Base-by-base conservation (phyloP, 2,888 invertebrate genomes). In the Stenoptilia bipunctidactyla region DNA sequence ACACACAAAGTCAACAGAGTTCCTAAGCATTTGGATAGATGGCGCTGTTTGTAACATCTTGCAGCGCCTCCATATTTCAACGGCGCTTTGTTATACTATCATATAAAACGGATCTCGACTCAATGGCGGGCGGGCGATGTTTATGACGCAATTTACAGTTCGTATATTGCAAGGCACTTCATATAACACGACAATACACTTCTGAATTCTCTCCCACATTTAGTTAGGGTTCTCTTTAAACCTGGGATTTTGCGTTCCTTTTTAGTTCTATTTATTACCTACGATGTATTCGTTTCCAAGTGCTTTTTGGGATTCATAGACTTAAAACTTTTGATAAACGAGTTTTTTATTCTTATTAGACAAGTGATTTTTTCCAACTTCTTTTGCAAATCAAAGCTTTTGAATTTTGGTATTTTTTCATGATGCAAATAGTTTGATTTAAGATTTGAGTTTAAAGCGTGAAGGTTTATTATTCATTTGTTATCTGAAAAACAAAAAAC, bases 101-200 rank as follows among this genome's bases (percentile, higher is more conserved):
- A 12, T 30, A 30, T 30, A 30, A 30, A 30, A 30, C 20, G 20
- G 20, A 20, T 9, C 30, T 30, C 30, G 30, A 30, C 12, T 30
- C 30, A 30, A 30, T 30, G 43, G 49, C 58, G 55, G 51, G 63
- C 52, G 58, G 60, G 51, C 56, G 65, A 76, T 72, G 71, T 77
- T 80, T 79, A 77, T 67, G 74, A 71, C 64, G 73, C 73, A 72
- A 74, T 79, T 79, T 71, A 71, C 71, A 71, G 70, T 70, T 65
- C 65, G 67, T 75, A 73, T 74, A 76, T 72, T 72, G 65, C 69
- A 54, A 66, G 61, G 55, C 66, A 73, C 70, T 74, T 74, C 68
- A 73, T 70, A 66, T 67, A 71, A 68, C 66, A 66, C 61, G 65
- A 67, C 65, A 67, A 69, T 69, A 70, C 61, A 66, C 63, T 62